A percentile compares a stretch with the other conserved stretches of the same genome.
These are phyloP conservation scores for Calyptommatus sinebrachiatus DNA, from an alignment of 2,113 vertebrate species.

Conservation along the genomic window DNA sequence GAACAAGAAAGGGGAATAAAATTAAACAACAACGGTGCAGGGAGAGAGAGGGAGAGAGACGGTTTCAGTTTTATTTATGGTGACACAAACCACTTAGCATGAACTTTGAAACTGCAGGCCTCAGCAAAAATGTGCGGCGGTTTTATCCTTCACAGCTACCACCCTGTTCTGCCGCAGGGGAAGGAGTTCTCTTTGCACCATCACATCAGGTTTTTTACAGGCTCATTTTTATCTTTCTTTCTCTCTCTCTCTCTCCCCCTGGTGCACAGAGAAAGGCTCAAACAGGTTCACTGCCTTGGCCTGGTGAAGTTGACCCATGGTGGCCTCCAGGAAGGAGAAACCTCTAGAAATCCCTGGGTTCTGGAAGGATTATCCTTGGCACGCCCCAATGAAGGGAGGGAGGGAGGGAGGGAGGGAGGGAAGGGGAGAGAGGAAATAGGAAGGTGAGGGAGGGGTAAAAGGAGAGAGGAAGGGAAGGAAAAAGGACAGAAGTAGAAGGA, in stretches of 20 bases:
- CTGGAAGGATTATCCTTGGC: too few species aligned
- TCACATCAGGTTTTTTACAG: slow-evolving; percentile 27
- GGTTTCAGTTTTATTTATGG: slow-evolving; percentile 51
- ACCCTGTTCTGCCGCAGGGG: background rate
- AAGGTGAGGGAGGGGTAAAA: too few species aligned
- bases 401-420: too few species aligned
- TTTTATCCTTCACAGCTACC: slow-evolving; percentile 15
- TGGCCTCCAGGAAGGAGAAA: too few species aligned
- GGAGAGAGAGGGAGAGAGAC: background rate
- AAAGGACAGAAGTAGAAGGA: too few species aligned
- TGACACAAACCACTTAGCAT: slow-evolving; percentile 41
- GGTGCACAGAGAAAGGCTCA: too few species aligned
- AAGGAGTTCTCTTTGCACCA: slow-evolving; percentile 4
- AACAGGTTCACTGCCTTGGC: too few species aligned
- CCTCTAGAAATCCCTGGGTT: too few species aligned
- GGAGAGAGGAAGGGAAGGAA: too few species aligned
- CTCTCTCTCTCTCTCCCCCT: fast-evolving
- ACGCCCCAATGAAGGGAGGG: too few species aligned
- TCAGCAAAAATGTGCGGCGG: slow-evolving; percentile 27
- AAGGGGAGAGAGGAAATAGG: too few species aligned
- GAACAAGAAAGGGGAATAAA: background rate
- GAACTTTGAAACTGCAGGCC: slow-evolving; percentile 31
- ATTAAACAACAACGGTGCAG: slow-evolving; percentile 9
- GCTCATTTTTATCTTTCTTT: slow-evolving; percentile 28
- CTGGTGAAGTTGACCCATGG: too few species aligned